A percentile compares a stretch with the other conserved stretches of the same genome.
Evolutionary conservation across 2,888 invertebrate genomes (phyloP).

Genomic region (Geophilus truncorum): DNA sequence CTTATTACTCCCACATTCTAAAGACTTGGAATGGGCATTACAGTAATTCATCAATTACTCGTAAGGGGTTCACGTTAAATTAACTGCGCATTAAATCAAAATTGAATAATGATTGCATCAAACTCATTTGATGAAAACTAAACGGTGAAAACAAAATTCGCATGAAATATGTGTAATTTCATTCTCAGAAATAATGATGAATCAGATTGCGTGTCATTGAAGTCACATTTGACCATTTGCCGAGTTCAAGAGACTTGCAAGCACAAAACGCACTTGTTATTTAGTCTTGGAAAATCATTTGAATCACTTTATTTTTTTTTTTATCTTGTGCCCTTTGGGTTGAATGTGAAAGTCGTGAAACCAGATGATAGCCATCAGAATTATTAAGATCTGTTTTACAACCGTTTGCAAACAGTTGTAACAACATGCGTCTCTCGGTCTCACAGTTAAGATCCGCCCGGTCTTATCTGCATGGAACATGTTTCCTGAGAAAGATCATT

Average conservation of each 20-base stretch:
- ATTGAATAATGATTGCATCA: too few relatives aligned
- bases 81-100: too few relatives aligned
- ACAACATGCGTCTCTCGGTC: neutral
- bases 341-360: neutral
- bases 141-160: too few relatives aligned
- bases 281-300: neutral
- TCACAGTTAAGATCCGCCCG: too few relatives aligned
- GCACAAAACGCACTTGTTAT: neutral
- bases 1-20: too few relatives aligned
- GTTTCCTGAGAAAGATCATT: neutral
- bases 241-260: neutral
- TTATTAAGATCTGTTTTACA: neutral
- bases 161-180: too few relatives aligned
- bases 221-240: neutral
- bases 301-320: neutral
- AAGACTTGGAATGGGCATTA: too few relatives aligned
- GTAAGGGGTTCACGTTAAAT: too few relatives aligned
- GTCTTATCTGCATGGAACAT: neutral
- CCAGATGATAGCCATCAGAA: constrained; percentile 2
- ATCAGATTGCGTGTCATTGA: neutral
- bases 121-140: too few relatives aligned
- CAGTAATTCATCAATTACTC: too few relatives aligned
- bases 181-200: too few relatives aligned
- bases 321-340: neutral
- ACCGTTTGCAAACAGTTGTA: neutral